Conservation (phyloP, 2,797 vertebrate species). For the Fringilla coelebs region DNA sequence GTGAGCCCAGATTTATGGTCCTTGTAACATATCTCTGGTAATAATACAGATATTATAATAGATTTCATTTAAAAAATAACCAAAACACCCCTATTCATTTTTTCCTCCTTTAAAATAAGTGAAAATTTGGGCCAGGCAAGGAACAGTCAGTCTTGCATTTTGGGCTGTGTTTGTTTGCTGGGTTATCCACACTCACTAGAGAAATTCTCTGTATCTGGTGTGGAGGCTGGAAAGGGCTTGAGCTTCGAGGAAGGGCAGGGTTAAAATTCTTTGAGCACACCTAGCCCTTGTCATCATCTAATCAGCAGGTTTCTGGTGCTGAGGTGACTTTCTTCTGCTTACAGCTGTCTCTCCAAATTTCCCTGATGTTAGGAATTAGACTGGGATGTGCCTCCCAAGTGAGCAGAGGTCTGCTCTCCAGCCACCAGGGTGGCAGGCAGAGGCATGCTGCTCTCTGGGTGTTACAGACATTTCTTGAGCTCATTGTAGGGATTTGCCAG, state of each 20-base stretch:
- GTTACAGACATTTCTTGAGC: not conserved
- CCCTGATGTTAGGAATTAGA: not conserved
- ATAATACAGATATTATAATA: not conserved
- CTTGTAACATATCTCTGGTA: not conserved
- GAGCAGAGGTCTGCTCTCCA: not conserved
- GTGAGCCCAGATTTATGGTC: not conserved
- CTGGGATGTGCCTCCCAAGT: not conserved
- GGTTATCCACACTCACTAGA: not conserved
- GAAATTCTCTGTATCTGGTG: not conserved
- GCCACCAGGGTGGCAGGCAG: not conserved
- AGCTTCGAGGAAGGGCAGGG: not conserved
- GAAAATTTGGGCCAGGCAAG: not conserved
- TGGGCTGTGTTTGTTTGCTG: not conserved
- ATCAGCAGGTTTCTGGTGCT: not conserved
- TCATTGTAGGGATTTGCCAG: not conserved
- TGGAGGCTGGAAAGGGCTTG: not conserved
- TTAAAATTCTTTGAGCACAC: not conserved
- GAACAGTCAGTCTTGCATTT: not conserved
- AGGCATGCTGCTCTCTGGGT: not conserved
- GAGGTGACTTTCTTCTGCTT: not conserved
- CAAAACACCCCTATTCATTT: fast-evolving
- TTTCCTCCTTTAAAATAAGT: not conserved
- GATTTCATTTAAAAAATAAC: not conserved
- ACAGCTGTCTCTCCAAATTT: not conserved
- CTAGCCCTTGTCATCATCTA: not conserved